phyloP scores from a whole-genome alignment of 2,888 invertebrate genomes.

The Tinea trinotella region DNA sequence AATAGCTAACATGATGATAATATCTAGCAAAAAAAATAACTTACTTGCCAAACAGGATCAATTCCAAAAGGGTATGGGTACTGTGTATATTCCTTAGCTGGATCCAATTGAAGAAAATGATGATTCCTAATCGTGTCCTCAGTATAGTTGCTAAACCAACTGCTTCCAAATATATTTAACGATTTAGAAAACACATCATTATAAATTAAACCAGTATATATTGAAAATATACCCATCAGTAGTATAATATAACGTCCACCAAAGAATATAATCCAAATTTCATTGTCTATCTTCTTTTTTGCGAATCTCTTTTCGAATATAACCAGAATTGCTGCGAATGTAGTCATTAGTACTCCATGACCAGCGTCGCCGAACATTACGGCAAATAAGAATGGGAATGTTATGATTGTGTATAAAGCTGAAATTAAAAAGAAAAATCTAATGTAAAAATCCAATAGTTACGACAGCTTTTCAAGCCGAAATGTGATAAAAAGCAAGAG shows the following conservation, averaged over 20 bases:
- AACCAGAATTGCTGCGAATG: constrained; percentile 76
- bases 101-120: constrained; percentile 54
- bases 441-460: too few relatives aligned
- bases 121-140: constrained; percentile 37
- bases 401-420: constrained; percentile 81
- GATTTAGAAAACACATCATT: constrained; percentile 82
- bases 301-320: constrained; percentile 73
- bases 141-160: constrained; percentile 68
- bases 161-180: constrained; percentile 77
- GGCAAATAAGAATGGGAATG: constrained; percentile 84
- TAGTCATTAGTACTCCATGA: constrained; percentile 78
- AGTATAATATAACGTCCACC: constrained; percentile 81
- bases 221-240: constrained; percentile 81
- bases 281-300: constrained; percentile 63
- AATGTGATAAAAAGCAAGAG: too few relatives aligned
- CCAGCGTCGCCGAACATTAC: constrained; percentile 86
- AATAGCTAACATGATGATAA: too few relatives aligned
- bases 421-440: constrained; percentile 28
- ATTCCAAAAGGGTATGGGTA: constrained; percentile 79
- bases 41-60: constrained; percentile 80
- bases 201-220: constrained; percentile 82
- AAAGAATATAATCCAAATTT: constrained; percentile 82
- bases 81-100: constrained; percentile 48
- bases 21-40: too few relatives aligned
- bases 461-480: too few relatives aligned